Evolutionary conservation across 1,140 invertebrate species (phyloP), one percentile per base, ranked within the genome.

Genomic region (Sweltsa coloradensis): DNA sequence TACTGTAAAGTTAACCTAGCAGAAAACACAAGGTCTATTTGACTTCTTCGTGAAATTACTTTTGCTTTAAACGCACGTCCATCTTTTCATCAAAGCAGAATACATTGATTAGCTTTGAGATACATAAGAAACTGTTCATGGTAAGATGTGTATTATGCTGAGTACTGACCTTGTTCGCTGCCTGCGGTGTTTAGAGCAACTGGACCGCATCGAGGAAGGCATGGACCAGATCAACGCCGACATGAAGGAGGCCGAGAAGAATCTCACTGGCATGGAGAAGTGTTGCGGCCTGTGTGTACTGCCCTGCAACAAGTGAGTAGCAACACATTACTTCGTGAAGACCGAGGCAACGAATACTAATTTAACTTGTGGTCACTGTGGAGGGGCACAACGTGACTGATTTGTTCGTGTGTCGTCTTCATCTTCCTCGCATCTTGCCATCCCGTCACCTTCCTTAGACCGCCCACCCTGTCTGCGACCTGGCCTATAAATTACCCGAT

Each of bases 161-260:
- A n/a, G n/a, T n/a, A n/a, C n/a, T n/a, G n/a, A n/a, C n/a, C n/a
- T n/a, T n/a, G n/a, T n/a, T n/a, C n/a, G n/a, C n/a, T n/a, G n/a
- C n/a, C n/a, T n/a, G n/a, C n/a, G n/a, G n/a, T n/a, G n/a, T n/a
- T n/a, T 26, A 96, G 95, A 98, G 67, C 94, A 99, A 89, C 72
- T 99, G 76, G 95, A 98, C 71, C 83, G 94, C 59, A 94, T 98
- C 62, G 95, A 99, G 74, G 94, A 97, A 73, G 96, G 94, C 22
- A 96, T 99, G 91, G 95, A 98, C 69, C 90, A 96, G 63, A 99
- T 99, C 68, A 98, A 99, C 69, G 83, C 89, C 36, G 96, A 99
- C 64, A 99, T 99, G 95, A 83, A 82, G 58, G 94, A 98, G 68
- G 96, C 96, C 6, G 96, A 99, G 70, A 97, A 99, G 65, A 97